phyloP scores from a whole-genome alignment of 2,113 vertebrate species.

The Melanerpes formicivorus region DNA sequence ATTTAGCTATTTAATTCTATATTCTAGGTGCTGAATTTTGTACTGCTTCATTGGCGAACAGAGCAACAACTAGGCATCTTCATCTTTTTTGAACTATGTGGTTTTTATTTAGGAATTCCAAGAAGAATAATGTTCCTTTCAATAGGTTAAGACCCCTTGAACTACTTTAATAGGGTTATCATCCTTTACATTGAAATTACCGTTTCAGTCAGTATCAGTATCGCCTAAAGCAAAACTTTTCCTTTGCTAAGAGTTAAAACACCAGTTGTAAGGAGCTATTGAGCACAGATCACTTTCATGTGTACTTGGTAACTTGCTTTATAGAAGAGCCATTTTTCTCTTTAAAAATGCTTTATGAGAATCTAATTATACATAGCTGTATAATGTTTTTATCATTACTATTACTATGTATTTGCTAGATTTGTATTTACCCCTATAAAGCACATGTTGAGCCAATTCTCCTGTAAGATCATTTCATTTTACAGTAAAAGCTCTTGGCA shows the following conservation, averaged over 20 bases:
- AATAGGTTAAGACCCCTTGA: not conserved
- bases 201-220: not conserved
- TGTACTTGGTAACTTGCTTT: not conserved
- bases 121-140: not conserved
- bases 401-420: not conserved
- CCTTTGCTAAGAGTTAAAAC: not conserved
- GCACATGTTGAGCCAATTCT: not conserved
- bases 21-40: not conserved
- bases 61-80: not conserved
- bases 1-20: not conserved
- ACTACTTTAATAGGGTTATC: not conserved
- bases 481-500: not conserved
- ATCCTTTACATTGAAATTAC: not conserved
- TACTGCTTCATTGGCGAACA: not conserved
- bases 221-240: not conserved
- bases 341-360: not conserved
- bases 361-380: not conserved
- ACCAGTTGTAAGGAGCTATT: not conserved
- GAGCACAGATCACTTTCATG: not conserved
- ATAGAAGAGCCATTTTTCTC: not conserved
- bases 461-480: not conserved
- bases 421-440: not conserved
- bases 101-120: not conserved
- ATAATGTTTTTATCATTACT: not conserved
- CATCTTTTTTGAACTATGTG: not conserved